Percentiles rank a stretch among this genome's conserved stretches.
phyloP scores from a whole-genome alignment of 2,113 vertebrate genomes.

The Aphyosemion australe region DNA sequence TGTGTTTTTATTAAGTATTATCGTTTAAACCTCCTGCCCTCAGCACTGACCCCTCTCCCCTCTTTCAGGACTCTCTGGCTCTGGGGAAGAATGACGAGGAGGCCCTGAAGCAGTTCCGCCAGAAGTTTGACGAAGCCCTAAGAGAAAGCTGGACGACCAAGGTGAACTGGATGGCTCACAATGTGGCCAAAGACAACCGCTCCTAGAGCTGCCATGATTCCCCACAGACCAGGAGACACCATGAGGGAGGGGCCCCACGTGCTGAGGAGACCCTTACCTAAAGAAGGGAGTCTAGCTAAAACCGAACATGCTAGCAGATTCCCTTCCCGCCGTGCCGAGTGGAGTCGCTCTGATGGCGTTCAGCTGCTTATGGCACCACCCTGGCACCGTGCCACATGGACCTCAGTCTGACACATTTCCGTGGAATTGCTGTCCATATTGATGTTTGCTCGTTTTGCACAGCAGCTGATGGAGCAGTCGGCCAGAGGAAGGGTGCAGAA shows the following conservation, averaged over 20 bases:
- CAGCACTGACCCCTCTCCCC: not conserved
- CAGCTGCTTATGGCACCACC: slow-evolving; percentile 7
- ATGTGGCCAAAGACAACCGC: slow-evolving; percentile 96
- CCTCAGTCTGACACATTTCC: slow-evolving; percentile 51
- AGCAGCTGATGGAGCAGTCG: slow-evolving; percentile 36
- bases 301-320: slow-evolving; percentile 25
- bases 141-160: slow-evolving; percentile 99
- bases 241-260: slow-evolving; percentile 19
- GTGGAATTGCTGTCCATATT: slow-evolving; percentile 35
- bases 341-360: not conserved
- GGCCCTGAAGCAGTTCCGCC: slow-evolving; percentile 96
- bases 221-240: slow-evolving; percentile 6
- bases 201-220: slow-evolving; percentile 77
- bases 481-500: slow-evolving; percentile 57
- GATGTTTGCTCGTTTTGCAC: slow-evolving; percentile 67
- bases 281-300: slow-evolving; percentile 68
- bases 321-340: slow-evolving; percentile 12
- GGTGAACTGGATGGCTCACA: slow-evolving; percentile 99
- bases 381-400: slow-evolving; percentile 9
- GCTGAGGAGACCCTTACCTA: slow-evolving; percentile 28
- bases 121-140: slow-evolving; percentile 98
- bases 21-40: no score
- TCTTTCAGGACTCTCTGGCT: slow-evolving; percentile 88
- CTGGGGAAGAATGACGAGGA: slow-evolving; percentile 97
- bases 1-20: no score